Evolutionary conservation across 2,888 invertebrate species (phyloP).

Genomic region (Drosophila niveifrons): DNA sequence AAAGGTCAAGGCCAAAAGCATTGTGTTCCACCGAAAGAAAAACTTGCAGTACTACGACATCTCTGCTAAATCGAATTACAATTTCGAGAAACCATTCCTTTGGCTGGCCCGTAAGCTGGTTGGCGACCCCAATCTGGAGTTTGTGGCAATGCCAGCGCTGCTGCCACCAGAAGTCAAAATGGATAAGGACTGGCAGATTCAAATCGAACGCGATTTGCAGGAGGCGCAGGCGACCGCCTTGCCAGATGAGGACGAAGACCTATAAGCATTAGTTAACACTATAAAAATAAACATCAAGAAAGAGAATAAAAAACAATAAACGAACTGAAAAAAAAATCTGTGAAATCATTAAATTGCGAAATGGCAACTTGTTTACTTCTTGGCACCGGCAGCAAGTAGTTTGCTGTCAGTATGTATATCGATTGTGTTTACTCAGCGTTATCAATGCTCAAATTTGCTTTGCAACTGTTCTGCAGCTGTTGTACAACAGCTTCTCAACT

Average conservation of each 20-base stretch:
- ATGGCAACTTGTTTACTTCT: too few species aligned
- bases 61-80: conserved; percentile 99
- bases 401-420: too few species aligned
- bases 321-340: conserved; percentile 86
- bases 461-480: conserved; percentile 4
- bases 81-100: conserved; percentile 99
- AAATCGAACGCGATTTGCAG: conserved; percentile 98
- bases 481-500: conserved; percentile 10
- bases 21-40: conserved; percentile 99
- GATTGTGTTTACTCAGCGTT: too few species aligned
- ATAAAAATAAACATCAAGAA: too few species aligned
- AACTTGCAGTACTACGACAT: conserved; percentile 99
- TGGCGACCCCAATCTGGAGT: conserved; percentile 99
- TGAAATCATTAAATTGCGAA: too few species aligned
- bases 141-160: conserved; percentile 99
- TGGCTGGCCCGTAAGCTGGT: conserved; percentile 99
- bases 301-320: conserved; percentile 23
- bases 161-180: conserved; percentile 99
- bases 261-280: conserved; percentile 87
- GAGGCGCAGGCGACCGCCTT: conserved; percentile 98
- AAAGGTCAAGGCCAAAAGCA: conserved; percentile 99
- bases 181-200: conserved; percentile 98
- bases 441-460: not conserved
- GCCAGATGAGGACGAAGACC: conserved; percentile 99
- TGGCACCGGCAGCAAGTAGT: too few species aligned